Conservation (phyloP, 64 coral and sea anemone genomes). For the Cladopsammia gracilis region DNA sequence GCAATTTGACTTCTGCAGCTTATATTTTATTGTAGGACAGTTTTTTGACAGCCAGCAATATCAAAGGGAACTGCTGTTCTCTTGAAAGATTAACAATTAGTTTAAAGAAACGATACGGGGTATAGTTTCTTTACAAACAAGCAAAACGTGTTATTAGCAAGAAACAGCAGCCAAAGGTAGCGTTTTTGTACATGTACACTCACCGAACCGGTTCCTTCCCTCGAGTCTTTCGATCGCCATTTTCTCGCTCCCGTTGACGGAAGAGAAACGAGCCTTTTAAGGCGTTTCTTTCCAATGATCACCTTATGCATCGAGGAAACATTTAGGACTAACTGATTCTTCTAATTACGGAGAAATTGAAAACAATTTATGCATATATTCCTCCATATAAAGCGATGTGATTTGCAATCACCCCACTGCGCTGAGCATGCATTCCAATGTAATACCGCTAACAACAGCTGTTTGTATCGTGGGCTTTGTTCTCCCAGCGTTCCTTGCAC, state of each 20-base stretch:
- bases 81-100: neutral
- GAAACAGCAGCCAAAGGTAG: neutral
- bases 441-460: slow-evolving; percentile 5
- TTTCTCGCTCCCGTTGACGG: slow-evolving; percentile 83
- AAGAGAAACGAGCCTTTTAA: slow-evolving; percentile 85
- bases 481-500: neutral
- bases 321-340: slow-evolving; percentile 44
- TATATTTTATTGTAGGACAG: neutral
- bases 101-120: neutral
- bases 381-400: neutral
- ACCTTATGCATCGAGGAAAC: slow-evolving; percentile 82
- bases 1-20: neutral
- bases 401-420: slow-evolving; percentile 2
- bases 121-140: neutral
- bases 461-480: neutral
- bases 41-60: neutral
- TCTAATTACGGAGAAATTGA: neutral
- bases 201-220: slow-evolving; percentile 77
- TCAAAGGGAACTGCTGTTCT: neutral
- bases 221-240: slow-evolving; percentile 85
- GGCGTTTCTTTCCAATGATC: slow-evolving; percentile 92
- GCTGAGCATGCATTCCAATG: slow-evolving; percentile 19
- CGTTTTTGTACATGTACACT: slow-evolving; percentile 9
- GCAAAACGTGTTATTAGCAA: neutral
- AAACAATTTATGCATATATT: neutral